Evolutionary conservation across 2,797 vertebrate genomes (phyloP).

Genomic region (Xiphophorus birchmanni): DNA sequence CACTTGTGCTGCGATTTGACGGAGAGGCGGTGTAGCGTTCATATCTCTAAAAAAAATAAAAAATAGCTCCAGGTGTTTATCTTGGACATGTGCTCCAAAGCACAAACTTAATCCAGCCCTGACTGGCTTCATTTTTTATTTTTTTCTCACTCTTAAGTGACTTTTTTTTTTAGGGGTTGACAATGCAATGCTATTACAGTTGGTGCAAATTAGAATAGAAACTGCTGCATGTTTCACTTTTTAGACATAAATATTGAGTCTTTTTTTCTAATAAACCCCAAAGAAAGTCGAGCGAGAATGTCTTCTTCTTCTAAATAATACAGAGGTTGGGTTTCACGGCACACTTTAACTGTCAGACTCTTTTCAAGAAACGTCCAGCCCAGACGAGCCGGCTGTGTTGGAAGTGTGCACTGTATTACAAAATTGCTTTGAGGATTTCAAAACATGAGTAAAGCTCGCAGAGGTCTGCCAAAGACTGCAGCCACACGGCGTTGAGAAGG

Average conservation of each 20-base stretch:
- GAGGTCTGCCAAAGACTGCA: conserved; percentile 67
- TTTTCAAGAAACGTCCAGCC: conserved; percentile 40
- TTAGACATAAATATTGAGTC: conserved; percentile 31
- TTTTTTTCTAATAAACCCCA: conserved; percentile 2
- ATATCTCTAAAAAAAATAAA: conserved; percentile 47
- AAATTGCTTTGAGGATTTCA: conserved; percentile 73
- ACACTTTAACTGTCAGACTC: conserved; percentile 20
- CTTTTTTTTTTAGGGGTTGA: conserved; percentile 36
- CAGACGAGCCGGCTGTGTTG: not conserved
- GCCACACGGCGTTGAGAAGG: conserved; percentile 60
- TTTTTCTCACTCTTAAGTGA: conserved; percentile 43
- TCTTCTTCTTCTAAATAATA: not conserved
- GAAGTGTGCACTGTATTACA: conserved; percentile 69
- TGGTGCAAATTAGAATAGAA: conserved; percentile 69
- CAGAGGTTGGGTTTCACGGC: not conserved
- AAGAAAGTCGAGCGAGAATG: not conserved
- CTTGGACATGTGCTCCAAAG: conserved; percentile 57
- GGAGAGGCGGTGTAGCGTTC: conserved; percentile 60
- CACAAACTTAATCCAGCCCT: conserved; percentile 65
- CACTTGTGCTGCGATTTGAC: conserved; percentile 61
- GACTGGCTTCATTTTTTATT: conserved; percentile 18
- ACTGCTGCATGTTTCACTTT: not conserved
- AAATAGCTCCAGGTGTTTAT: conserved; percentile 25
- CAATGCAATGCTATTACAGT: conserved; percentile 67
- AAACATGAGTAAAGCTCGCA: conserved; percentile 72